Conservation (phyloP, 2,888 invertebrate species). For the Lasius fuliginosus region DNA sequence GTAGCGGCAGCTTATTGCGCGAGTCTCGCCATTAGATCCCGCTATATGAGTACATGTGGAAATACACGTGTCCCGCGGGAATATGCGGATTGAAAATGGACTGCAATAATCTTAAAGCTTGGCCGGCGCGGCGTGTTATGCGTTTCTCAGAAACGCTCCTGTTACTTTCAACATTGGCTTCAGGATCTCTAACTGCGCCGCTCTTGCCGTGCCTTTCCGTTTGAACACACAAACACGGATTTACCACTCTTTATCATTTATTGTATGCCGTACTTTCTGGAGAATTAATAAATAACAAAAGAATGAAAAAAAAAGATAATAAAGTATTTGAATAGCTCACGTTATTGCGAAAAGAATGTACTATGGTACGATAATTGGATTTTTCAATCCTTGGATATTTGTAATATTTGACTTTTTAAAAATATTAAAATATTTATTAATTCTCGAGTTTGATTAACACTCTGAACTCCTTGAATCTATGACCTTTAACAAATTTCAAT, state of each 20-base stretch:
- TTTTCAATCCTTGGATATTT: neutral
- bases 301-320: neutral
- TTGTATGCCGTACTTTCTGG: neutral
- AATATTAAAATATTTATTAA: neutral
- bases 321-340: neutral
- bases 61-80: conserved; percentile 51
- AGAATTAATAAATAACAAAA: conserved; percentile 28
- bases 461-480: neutral
- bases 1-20: conserved; percentile 69
- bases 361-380: conserved; percentile 1
- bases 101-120: conserved; percentile 73
- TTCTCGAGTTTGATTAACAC: neutral
- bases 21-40: conserved; percentile 67
- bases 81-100: conserved; percentile 72
- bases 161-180: conserved; percentile 38
- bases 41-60: conserved; percentile 47
- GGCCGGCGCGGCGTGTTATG: conserved; percentile 58
- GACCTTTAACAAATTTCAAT: neutral
- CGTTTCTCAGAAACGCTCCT: conserved; percentile 63
- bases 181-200: conserved; percentile 24
- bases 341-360: conserved; percentile 9
- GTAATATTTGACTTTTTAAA: neutral
- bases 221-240: neutral
- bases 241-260: conserved; percentile 16
- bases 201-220: neutral